Evolutionary conservation across 2,113 vertebrate genomes (phyloP), one percentile per base, ranked within the genome.

Genomic region (Dascyllus trimaculatus): DNA sequence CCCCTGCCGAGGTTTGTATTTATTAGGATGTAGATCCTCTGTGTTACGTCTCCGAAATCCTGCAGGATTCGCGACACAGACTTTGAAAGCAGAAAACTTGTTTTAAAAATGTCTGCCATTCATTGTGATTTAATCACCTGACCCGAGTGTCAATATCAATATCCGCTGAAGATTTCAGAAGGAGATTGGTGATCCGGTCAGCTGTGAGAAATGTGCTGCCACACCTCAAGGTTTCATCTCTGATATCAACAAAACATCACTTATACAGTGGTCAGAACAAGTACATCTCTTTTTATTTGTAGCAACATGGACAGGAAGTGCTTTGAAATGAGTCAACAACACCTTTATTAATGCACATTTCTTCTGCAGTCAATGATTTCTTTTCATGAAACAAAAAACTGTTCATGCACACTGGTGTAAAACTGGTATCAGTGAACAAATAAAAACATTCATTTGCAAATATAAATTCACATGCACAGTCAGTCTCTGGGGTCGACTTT

Each of bases 91-190:
- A 81, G 58, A 56, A 73, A 56, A 75, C 53, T 24, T 72, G 40
- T 69, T 78, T 46, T 38, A 11, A 76, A 60, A 38, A 51, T 1
- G 19, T 17, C 48, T 0, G 54, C 38, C 8, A 13, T 63, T 71
- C 25, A 68, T 35, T 61, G 59, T 59, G 70, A 78, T 79, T 85
- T 85, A 77, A 88, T 86, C 74, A 79, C 35, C 71, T 81, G 85
- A 90, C 78, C 84, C 32, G 35, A 43, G 63, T 84, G 80, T 87
- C 75, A 87, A 69, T 82, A 76, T 87, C 75, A 87, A 87, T 82
- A 85, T 88, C 71, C 72, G 71, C 62, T 82, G 22, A 38, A 76
- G 75, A 89, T 82, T 68, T 66, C 62, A 67, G 43, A 49, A 14
- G 32, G 19, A 51, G 81, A 83, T 81, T 21, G 40, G 21, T 32